Evolutionary conservation across 2,113 vertebrate species (phyloP), one percentile per base, ranked within the genome.

Genomic region (Phocoena phocoena): DNA sequence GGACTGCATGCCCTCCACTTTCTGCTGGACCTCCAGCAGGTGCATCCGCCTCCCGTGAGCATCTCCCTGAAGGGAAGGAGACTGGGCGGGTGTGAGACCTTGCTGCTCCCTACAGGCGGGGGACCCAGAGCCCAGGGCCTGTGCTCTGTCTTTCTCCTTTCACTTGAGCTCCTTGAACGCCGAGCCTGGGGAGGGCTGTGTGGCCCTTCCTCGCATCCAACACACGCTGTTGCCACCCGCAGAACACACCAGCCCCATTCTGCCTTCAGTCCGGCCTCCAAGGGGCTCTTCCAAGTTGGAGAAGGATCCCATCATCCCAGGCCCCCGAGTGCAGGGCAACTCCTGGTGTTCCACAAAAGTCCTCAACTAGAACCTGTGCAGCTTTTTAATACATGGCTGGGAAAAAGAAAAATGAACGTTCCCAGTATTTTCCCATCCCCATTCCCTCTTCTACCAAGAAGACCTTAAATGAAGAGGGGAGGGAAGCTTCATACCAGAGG

Each of bases 401-500:
- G 99, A 99, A 99, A 98, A 98, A 97, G 97, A 95, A 98, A 98
- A 98, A 97, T 17, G 96, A 92, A 79, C 18, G 96, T 99, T 99
- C 98, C 97, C 98, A 99, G 95, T 98, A 92, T 97, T 98, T 96
- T 98, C 96, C 94, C 97, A 97, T 98, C 97, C 97, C 90, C 95
- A 97, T 98, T 97, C 97, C 97, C 94, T 93, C 95, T 98, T 95
- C 53, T 98, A 98, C 96, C 92, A 97, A 95, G 97, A 98, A 97
- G 96, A 98, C 92, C 97, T 97, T 93, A 98, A 93, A 93, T 76
- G 97, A 98, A 98, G 98, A 97, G 96, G 97, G 97, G 97, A 97
- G 97, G 97, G 98, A 98, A 98, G 95, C 97, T 98, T 99, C 98
- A 98, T 99, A 98, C 98, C 98, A 98, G 98, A 98, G 98, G 98